Evolutionary conservation across 1,140 invertebrate species (phyloP).

Genomic region (Apis mellifera): Amel_HAv3.1 CM009938.2:11983001-11983500

Average conservation of each 20-base stretch:
- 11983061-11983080: constrained; percentile 70
- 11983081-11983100: constrained; percentile 73
- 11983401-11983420: constrained; percentile 78
- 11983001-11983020: constrained; percentile 66
- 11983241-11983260: constrained; percentile 81
- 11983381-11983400: constrained; percentile 81
- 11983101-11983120: not conserved
- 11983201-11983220: constrained; percentile 65
- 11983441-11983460: constrained; percentile 81
- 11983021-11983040: constrained; percentile 74
- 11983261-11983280: constrained; percentile 81
- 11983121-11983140: not conserved
- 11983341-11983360: constrained; percentile 58
- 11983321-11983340: not conserved
- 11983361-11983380: constrained; percentile 79
- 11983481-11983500: constrained; percentile 78
- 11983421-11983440: constrained; percentile 78
- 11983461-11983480: constrained; percentile 78
- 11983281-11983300: constrained; percentile 78
- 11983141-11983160: not conserved
- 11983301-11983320: constrained; percentile 16
- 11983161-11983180: constrained; percentile 14
- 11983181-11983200: constrained; percentile 75
- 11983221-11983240: constrained; percentile 70
- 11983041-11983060: constrained; percentile 73